Percentiles rank a stretch among this genome's conserved stretches.
phyloP scores from a whole-genome alignment of 2,113 vertebrate genomes.

The Zeus faber region DNA sequence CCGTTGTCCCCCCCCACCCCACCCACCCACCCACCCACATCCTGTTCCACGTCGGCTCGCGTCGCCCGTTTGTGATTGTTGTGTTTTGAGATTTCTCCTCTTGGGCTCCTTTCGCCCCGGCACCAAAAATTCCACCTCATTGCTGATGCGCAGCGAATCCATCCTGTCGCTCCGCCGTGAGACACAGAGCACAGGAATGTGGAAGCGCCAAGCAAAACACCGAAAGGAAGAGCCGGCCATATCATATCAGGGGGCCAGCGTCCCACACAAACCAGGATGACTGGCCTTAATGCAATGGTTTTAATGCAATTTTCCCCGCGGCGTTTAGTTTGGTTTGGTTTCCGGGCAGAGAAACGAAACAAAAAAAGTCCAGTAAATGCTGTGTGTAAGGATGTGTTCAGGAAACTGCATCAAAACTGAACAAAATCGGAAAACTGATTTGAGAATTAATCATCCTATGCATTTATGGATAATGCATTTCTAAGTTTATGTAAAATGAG shows the following conservation, averaged over 20 bases:
- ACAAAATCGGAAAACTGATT: too few relatives aligned
- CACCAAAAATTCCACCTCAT: conserved; percentile 62
- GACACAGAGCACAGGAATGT: conserved; percentile 54
- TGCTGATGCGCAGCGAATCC: conserved; percentile 48
- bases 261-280: too few relatives aligned
- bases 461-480: too few relatives aligned
- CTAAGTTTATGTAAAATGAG: too few relatives aligned
- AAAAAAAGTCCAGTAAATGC: too few relatives aligned
- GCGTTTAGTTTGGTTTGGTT: too few relatives aligned
- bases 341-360: too few relatives aligned
- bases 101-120: neutral
- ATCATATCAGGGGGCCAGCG: conserved; percentile 4
- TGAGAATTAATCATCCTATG: too few relatives aligned
- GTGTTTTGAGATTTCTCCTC: neutral
- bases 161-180: conserved; percentile 20
- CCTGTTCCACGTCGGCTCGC: neutral
- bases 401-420: too few relatives aligned
- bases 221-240: conserved; percentile 9
- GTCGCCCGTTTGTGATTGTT: neutral
- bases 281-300: too few relatives aligned
- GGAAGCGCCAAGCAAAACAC: conserved; percentile 24
- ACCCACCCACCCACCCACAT: neutral
- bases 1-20: neutral
- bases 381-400: too few relatives aligned
- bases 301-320: too few relatives aligned